Evolutionary conservation across 2,888 invertebrate genomes (phyloP).

Genomic region (Nemotelus nigrinus): DNA sequence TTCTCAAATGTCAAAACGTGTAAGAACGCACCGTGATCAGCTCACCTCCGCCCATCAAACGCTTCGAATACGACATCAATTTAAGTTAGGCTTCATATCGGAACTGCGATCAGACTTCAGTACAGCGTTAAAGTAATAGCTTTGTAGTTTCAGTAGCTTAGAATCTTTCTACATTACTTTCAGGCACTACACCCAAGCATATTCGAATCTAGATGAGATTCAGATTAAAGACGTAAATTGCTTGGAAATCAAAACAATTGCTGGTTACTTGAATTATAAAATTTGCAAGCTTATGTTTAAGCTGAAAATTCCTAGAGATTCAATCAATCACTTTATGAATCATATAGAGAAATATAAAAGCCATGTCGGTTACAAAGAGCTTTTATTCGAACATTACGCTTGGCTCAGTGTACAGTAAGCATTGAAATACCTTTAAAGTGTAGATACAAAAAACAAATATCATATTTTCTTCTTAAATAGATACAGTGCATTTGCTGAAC

Average conservation of each 20-base stretch:
- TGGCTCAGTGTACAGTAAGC: constrained; percentile 94
- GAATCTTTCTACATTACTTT: constrained; percentile 53
- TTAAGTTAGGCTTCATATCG: constrained; percentile 94
- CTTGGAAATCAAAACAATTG: constrained; percentile 93
- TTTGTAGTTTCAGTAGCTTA: neutral
- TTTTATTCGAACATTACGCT: constrained; percentile 93
- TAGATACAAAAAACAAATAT: too few relatives aligned
- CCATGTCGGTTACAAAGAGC: constrained; percentile 82
- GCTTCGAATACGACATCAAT: constrained; percentile 93
- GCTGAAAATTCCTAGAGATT: constrained; percentile 89
- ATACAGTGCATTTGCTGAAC: constrained; percentile 86
- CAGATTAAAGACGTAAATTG: constrained; percentile 90
- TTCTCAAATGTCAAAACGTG: constrained; percentile 84
- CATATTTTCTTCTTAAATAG: constrained; percentile 57
- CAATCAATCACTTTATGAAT: constrained; percentile 91
- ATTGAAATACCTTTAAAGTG: neutral
- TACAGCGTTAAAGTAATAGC: constrained; percentile 78
- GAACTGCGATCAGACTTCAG: constrained; percentile 91
- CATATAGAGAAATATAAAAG: constrained; percentile 91
- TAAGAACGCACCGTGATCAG: constrained; percentile 89
- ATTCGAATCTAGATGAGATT: constrained; percentile 88
- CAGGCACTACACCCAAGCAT: constrained; percentile 87
- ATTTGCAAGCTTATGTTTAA: constrained; percentile 91
- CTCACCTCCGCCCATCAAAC: constrained; percentile 91
- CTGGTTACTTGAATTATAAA: constrained; percentile 95